A percentile compares a stretch with the other conserved stretches of the same genome.
Evolutionary conservation across 2,888 invertebrate species (phyloP).

Genomic region (Tenthredo mesomela): DNA sequence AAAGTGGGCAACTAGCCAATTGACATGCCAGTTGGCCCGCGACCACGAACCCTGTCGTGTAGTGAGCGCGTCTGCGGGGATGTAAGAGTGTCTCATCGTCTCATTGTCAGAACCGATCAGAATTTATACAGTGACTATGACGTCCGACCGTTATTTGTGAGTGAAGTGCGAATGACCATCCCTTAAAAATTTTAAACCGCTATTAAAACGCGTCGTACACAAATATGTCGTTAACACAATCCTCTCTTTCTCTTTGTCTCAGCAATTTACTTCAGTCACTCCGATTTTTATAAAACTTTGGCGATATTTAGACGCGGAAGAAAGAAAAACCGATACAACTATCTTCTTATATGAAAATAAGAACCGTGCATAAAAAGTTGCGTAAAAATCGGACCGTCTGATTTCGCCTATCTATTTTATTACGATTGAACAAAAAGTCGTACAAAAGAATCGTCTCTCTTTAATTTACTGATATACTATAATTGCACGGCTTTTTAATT

Average conservation of each 20-base stretch:
- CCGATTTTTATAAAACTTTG: not conserved
- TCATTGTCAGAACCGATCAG: constrained; percentile 46
- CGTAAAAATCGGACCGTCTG: not conserved
- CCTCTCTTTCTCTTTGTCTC: not conserved
- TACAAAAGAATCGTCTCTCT: not conserved
- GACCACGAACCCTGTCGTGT: constrained; percentile 63
- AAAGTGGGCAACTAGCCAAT: constrained; percentile 78
- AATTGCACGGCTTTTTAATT: constrained; percentile 17
- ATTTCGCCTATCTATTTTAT: not conserved
- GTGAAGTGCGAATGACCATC: constrained; percentile 57
- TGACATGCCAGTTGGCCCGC: constrained; percentile 77
- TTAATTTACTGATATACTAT: not conserved
- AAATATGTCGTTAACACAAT: not conserved
- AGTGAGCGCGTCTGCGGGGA: constrained; percentile 32
- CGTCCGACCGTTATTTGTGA: constrained; percentile 72
- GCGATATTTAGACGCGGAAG: not conserved
- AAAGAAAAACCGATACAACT: not conserved
- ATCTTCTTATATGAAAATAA: not conserved
- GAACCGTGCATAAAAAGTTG: not conserved
- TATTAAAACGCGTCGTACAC: not conserved
- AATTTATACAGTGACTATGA: constrained; percentile 70
- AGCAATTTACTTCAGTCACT: not conserved
- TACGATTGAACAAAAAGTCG: not conserved
- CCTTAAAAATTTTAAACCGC: not conserved
- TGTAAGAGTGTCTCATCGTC: constrained; percentile 24